These are phyloP conservation scores for Pseudochirops cupreus DNA, from an alignment of 2,797 vertebrate genomes.

Conservation along the genomic window DNA sequence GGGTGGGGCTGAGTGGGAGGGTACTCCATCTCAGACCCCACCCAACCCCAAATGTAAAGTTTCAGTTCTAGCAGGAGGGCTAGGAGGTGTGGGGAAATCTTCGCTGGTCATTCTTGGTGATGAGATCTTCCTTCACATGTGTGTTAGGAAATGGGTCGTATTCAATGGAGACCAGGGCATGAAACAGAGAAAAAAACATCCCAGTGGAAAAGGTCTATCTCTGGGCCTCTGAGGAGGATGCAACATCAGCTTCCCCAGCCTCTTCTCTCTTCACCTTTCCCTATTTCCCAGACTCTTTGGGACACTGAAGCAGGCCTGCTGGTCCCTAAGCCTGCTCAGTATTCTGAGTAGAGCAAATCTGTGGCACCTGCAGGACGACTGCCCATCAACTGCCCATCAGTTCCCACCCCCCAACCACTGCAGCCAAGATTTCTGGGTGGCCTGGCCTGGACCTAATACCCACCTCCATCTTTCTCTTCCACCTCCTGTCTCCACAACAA, in stretches of 20 bases:
- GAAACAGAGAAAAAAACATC: background rate
- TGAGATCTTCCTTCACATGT: background rate
- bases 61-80: background rate
- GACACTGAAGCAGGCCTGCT: background rate
- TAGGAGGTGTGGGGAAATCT: background rate
- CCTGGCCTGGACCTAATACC: background rate
- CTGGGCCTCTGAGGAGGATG: background rate
- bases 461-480: background rate
- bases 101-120: background rate
- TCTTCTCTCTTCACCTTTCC: background rate
- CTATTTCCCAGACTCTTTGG: background rate
- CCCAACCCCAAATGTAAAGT: background rate
- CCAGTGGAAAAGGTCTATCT: background rate
- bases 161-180: background rate
- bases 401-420: background rate
- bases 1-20: background rate
- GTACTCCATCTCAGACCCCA: background rate
- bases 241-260: too few relatives aligned
- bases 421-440: background rate
- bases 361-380: accelerated
- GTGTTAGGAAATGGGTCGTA: background rate
- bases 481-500: background rate
- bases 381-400: background rate
- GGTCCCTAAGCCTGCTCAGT: background rate
- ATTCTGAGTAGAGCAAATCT: background rate